Evolutionary conservation across 2,113 vertebrate species (phyloP).

Genomic region (Dascyllus trimaculatus): DNA sequence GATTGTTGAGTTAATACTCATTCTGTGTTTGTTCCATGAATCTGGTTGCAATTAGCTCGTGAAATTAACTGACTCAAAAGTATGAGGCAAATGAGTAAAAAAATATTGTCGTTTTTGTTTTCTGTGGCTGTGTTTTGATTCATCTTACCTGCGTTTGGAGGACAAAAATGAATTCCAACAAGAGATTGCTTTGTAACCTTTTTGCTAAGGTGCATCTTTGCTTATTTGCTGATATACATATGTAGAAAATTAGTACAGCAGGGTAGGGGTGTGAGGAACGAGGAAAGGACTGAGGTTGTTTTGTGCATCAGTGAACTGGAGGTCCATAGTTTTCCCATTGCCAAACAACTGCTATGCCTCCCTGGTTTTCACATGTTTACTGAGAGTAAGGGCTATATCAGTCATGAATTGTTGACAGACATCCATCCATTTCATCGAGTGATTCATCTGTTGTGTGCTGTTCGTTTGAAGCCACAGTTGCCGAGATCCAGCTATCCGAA

Average conservation of each 20-base stretch:
- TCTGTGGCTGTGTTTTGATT: slow-evolving; percentile 19
- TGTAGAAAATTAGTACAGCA: slow-evolving; percentile 23
- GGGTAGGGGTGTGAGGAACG: neutral
- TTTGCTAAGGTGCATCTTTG: slow-evolving; percentile 46
- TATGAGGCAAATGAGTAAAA: slow-evolving; percentile 35
- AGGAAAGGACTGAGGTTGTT: neutral
- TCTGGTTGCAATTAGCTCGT: slow-evolving; percentile 46
- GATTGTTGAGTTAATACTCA: slow-evolving; percentile 17
- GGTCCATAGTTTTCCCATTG: slow-evolving; percentile 47
- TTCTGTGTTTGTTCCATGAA: slow-evolving; percentile 12
- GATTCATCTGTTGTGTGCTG: slow-evolving; percentile 33
- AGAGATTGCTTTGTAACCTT: slow-evolving; percentile 35
- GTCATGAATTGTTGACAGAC: slow-evolving; percentile 49
- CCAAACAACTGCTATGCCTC: slow-evolving; percentile 59
- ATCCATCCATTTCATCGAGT: slow-evolving; percentile 15
- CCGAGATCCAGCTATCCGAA: slow-evolving; percentile 37
- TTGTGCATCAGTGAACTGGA: slow-evolving; percentile 50
- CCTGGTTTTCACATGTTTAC: slow-evolving; percentile 70
- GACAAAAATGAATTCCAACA: slow-evolving; percentile 7
- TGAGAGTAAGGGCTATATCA: slow-evolving; percentile 78
- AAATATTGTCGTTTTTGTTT: neutral
- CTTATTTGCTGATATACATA: slow-evolving; percentile 55
- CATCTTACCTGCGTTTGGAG: slow-evolving; percentile 18
- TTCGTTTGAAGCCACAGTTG: slow-evolving; percentile 48
- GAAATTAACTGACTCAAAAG: slow-evolving; percentile 43